Evolutionary conservation across 2,888 invertebrate genomes (phyloP).

Genomic region (Ochropleura leucogaster): DNA sequence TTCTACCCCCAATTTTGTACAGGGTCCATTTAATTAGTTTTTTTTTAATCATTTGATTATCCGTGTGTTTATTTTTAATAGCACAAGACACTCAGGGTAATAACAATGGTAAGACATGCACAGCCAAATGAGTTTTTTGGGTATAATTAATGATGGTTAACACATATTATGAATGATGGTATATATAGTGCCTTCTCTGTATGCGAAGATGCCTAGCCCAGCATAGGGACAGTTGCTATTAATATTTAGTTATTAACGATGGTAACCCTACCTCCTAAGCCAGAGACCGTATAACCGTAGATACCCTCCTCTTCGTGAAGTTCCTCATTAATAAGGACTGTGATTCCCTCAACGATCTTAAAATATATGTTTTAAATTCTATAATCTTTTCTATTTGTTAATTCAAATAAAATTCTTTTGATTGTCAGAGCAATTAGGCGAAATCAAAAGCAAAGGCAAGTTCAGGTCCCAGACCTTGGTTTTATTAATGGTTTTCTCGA

Average conservation of each 20-base stretch:
- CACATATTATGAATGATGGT: no score
- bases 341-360: no score
- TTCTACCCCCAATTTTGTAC: neutral
- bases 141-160: no score
- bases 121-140: neutral
- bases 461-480: neutral
- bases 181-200: no score
- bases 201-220: no score
- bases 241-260: no score
- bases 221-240: no score
- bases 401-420: neutral
- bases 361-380: neutral
- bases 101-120: neutral
- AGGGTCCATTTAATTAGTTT: no score
- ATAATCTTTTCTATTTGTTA: neutral
- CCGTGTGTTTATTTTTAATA: neutral
- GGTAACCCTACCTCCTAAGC: no score
- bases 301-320: no score
- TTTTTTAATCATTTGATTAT: neutral
- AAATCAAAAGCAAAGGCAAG: neutral
- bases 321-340: no score
- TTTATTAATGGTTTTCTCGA: neutral
- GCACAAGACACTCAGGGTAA: neutral
- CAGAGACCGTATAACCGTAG: no score
- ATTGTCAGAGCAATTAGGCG: constrained; percentile 11